Percentiles rank a stretch among this genome's conserved stretches.
phyloP scores from a whole-genome alignment of 1,140 invertebrate species.

The Thereuonema tuberculata region DNA sequence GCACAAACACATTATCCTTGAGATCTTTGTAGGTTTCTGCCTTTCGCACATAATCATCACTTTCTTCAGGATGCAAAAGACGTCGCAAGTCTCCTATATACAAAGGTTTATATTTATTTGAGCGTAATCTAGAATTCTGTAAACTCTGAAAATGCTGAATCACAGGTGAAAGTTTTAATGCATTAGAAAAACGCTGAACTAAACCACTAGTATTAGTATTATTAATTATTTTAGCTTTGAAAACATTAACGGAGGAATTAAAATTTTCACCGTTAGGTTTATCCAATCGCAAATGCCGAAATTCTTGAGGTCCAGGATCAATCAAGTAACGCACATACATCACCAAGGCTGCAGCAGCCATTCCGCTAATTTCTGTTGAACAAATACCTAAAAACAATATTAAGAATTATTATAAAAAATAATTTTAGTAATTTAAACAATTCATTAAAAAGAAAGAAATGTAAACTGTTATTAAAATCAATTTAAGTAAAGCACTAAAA shows the following conservation, averaged over 20 bases:
- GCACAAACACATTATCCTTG: conserved; percentile 7
- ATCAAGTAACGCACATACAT: conserved; percentile 27
- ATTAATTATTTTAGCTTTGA: not conserved
- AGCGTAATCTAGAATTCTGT: not conserved
- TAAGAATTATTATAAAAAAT: conserved; percentile 9
- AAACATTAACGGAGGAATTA: not conserved
- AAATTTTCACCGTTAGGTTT: not conserved
- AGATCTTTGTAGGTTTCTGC: conserved; percentile 1
- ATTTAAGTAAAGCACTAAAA: not conserved
- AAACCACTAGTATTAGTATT: not conserved
- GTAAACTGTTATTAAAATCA: not conserved
- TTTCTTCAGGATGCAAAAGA: conserved; percentile 1
- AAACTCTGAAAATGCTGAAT: not conserved
- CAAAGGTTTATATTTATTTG: not conserved
- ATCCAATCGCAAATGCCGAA: conserved; percentile 15
- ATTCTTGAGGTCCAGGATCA: conserved; percentile 20
- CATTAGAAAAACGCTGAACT: not conserved
- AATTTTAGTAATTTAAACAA: not conserved
- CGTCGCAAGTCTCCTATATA: not conserved
- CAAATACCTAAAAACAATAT: conserved; percentile 23
- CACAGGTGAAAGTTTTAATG: not conserved
- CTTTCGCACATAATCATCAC: conserved; percentile 10
- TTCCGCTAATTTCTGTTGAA: conserved; percentile 27
- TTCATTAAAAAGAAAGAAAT: not conserved
- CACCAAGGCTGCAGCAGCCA: conserved; percentile 25